These are phyloP conservation scores for Mus pahari DNA, from an alignment of 2,113 vertebrate species.

Conservation along the genomic window DNA sequence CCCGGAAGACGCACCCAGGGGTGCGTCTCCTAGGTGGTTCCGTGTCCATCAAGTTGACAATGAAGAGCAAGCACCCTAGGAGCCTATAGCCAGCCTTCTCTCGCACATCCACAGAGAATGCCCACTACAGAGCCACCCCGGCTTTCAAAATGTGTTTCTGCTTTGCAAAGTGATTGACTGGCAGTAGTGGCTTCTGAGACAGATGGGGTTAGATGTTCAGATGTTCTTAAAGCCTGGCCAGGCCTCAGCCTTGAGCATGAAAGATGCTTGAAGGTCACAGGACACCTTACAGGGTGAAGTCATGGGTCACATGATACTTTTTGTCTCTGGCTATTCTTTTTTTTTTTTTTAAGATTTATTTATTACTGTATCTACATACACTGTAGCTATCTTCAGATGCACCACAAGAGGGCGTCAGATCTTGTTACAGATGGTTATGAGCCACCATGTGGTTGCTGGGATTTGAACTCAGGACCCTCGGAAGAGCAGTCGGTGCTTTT, in stretches of 20 bases:
- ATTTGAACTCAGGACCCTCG: too few species aligned
- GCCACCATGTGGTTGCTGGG: too few species aligned
- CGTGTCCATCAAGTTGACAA: too few species aligned
- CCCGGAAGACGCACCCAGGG: neutral
- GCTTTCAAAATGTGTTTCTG: neutral
- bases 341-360: too few species aligned
- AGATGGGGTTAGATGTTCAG: neutral
- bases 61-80: too few species aligned
- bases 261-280: neutral
- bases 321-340: neutral
- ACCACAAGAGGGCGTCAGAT: too few species aligned
- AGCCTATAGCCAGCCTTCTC: neutral
- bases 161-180: neutral
- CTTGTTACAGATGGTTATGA: too few species aligned
- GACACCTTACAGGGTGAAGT: neutral
- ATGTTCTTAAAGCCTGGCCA: accelerated
- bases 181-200: neutral
- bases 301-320: neutral
- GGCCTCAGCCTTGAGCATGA: neutral
- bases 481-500: too few species aligned
- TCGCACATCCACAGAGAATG: accelerated
- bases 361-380: too few species aligned
- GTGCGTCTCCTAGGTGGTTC: neutral
- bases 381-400: too few species aligned
- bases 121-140: accelerated